phyloP scores from a whole-genome alignment of 2,888 invertebrate species.

The Drosophila affinis region DNA sequence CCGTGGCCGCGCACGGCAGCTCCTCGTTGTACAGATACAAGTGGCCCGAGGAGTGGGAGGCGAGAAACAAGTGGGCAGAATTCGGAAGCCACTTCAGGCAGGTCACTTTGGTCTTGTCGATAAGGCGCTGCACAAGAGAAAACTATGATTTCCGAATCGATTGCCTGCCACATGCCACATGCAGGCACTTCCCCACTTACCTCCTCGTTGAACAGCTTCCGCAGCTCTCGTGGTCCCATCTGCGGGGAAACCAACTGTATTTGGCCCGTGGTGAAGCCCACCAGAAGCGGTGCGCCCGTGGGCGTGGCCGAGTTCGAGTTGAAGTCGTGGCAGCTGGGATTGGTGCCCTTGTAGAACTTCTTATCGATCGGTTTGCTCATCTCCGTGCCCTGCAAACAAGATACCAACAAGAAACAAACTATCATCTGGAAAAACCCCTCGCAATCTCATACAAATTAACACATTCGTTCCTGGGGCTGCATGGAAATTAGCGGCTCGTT shows the following conservation, averaged over 20 bases:
- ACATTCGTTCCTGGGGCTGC: constrained; percentile 35
- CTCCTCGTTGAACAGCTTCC: constrained; percentile 99
- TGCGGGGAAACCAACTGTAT: constrained; percentile 99
- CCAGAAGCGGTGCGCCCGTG: constrained; percentile 94
- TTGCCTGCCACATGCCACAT: no score
- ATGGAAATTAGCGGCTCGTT: constrained; percentile 69
- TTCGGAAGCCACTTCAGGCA: constrained; percentile 99
- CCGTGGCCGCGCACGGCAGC: constrained; percentile 93
- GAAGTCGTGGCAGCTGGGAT: constrained; percentile 99
- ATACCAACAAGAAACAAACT: background rate
- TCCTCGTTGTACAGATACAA: constrained; percentile 99
- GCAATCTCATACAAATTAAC: constrained; percentile 51
- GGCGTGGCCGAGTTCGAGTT: constrained; percentile 92
- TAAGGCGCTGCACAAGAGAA: constrained; percentile 80
- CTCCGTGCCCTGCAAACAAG: constrained; percentile 91
- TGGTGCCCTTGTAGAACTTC: constrained; percentile 98
- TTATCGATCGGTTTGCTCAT: constrained; percentile 98
- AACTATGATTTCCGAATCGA: background rate
- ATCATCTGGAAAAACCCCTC: constrained; percentile 2
- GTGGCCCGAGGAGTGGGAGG: constrained; percentile 97
- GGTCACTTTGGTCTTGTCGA: constrained; percentile 88
- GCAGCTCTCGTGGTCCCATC: constrained; percentile 97
- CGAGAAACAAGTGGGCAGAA: constrained; percentile 96
- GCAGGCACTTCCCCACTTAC: constrained; percentile 84
- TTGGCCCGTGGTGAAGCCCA: constrained; percentile 99